phyloP scores from a whole-genome alignment of 2,888 invertebrate genomes.

The Sipunculus nudus region DNA sequence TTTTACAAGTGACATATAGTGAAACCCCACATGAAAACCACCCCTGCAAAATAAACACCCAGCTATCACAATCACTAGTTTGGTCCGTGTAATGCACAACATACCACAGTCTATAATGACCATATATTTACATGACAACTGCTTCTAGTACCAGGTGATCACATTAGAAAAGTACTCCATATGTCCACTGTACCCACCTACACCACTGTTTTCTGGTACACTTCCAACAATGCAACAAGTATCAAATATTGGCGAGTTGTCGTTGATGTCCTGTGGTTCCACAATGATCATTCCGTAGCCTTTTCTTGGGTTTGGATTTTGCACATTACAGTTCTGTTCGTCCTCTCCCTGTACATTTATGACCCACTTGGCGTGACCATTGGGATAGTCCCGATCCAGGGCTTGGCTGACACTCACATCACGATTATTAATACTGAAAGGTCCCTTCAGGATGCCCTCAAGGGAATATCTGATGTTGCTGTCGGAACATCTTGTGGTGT shows the following conservation, averaged over 20 bases:
- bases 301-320: neutral
- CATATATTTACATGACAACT: too few relatives aligned
- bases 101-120: too few relatives aligned
- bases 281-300: constrained; percentile 36
- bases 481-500: neutral
- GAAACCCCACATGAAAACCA: too few relatives aligned
- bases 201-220: constrained; percentile 21
- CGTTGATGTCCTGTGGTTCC: constrained; percentile 33
- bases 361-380: constrained; percentile 24
- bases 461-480: neutral
- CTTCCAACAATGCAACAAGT: constrained; percentile 28
- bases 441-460: neutral
- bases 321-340: neutral
- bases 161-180: too few relatives aligned
- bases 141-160: too few relatives aligned
- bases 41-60: too few relatives aligned
- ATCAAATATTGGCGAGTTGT: constrained; percentile 36
- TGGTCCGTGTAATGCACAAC: too few relatives aligned
- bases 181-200: too few relatives aligned
- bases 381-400: constrained; percentile 39
- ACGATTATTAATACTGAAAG: neutral
- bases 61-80: too few relatives aligned
- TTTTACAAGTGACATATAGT: too few relatives aligned
- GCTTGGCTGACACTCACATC: constrained; percentile 18
- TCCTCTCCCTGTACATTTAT: constrained; percentile 28